Evolutionary conservation across 23 tunicate species (phyloP), one percentile per base, ranked within the genome.

Genomic region (Halocynthia aurantium): DNA sequence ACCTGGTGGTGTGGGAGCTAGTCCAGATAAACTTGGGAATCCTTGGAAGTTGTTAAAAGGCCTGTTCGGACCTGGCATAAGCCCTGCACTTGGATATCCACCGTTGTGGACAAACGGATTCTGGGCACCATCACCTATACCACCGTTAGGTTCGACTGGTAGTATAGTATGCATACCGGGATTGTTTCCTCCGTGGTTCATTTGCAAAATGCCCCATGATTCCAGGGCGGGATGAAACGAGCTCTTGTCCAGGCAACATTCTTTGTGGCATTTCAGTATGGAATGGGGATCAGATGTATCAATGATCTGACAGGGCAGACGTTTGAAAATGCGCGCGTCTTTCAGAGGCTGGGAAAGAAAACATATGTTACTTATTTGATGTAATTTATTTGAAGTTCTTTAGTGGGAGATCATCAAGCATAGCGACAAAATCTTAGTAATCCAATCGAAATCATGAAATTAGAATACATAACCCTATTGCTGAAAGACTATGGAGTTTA

Each of bases 231-330:
- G 31, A 8, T 53, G 51, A 52, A 50, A 51, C 8, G 57, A 22
- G 22, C 31, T 74, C 6, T 54, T 74, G 62, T 74, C 78, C 78
- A 56, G 9, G 63, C 78, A 74, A 54, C 78, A 74, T 21, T 74
- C 63, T 52, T 53, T 44, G 64, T 53, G 62, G 56, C 78, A 74
- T 64, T 22, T 51, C n/a, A 53, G 10, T 19, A 74, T 64, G 15
- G 78, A 74, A 74, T 53, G 56, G 2, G 78, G 78, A 52, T 74
- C 78, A 10, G 60, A 53, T 13, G 78, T 51, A 12, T 31, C 44
- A 31, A 74, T 62, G 2, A 22, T 74, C 22, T 77, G 81, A 53
- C 87, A 83, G n/a, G 87, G 74, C 18, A 83, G 22, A 52, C 87
- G 80, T 13, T 82, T 70, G 82, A 69, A 83, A n/a, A 76, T 56